Evolutionary conservation across 2,113 vertebrate species (phyloP).

Genomic region (Plotosus lineatus): DNA sequence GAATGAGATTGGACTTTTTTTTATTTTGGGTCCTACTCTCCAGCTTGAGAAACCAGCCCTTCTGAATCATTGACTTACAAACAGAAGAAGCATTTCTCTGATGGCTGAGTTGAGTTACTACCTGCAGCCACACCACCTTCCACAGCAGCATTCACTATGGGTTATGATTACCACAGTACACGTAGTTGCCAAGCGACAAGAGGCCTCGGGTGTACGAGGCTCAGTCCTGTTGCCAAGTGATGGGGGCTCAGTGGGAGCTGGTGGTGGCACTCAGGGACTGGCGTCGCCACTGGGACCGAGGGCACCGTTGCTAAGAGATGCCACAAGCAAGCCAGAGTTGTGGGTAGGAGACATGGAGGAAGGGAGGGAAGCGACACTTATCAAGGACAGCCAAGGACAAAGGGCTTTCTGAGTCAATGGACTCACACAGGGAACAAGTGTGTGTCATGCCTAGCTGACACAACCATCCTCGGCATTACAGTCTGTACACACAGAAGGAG

Average conservation of each 20-base stretch:
- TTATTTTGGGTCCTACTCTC: constrained; percentile 35
- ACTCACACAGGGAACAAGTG: constrained; percentile 38
- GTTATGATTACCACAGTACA: constrained; percentile 58
- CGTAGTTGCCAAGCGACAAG: constrained; percentile 62
- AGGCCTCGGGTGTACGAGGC: constrained; percentile 62
- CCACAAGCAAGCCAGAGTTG: constrained; percentile 33
- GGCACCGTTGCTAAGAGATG: constrained; percentile 50
- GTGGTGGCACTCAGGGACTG: constrained; percentile 33
- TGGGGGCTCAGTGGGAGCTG: constrained; percentile 50
- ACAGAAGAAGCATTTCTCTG: constrained; percentile 19
- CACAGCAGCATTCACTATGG: constrained; percentile 34
- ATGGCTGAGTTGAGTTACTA: constrained; percentile 48
- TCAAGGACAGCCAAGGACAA: constrained; percentile 41
- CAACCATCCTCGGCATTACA: constrained; percentile 27
- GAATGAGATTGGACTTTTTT: neutral
- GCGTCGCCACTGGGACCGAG: constrained; percentile 36
- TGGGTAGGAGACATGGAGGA: constrained; percentile 25
- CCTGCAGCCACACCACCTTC: constrained; percentile 58
- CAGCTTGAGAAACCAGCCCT: neutral
- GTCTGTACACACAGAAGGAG: constrained; percentile 25
- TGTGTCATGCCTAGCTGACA: constrained; percentile 30
- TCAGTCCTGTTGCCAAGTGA: constrained; percentile 61
- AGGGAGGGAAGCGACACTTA: constrained; percentile 25
- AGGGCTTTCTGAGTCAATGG: constrained; percentile 42
- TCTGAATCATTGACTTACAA: constrained; percentile 8